Base-by-base conservation (phyloP, 2,888 invertebrate species). In the Bellardia pandia region DNA sequence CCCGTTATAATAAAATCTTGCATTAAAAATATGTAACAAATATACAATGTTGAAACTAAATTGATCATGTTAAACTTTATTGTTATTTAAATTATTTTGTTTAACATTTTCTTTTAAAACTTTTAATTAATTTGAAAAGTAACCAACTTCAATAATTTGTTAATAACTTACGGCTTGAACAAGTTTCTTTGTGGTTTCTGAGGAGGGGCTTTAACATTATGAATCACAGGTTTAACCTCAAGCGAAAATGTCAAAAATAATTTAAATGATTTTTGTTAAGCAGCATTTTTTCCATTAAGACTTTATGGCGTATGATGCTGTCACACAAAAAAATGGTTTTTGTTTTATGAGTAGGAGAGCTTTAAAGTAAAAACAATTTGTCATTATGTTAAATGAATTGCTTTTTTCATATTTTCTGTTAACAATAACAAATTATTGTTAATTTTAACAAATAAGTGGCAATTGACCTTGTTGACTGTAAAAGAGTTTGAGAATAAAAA, bases 401-500 rank as follows among this genome's bases (percentile, higher is more conserved):
- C 33, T 11, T 53, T 8, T 40, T 33, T 53, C 23, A 7, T 42
- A 30, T 9, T 56, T 74, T 33, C 48, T 9, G 14, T 42, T 72
- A 33, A 40, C 56, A 82, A 48, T 14, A 51, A 75, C 60, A 85
- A 76, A 81, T 77, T 37, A 48, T 77, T 68, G 77, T 74, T 86
- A 86, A 77, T 66, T 72, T 86, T 78, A 68, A 74, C 86, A 72
- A 60, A 71, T 72, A 81, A 80, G 58, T 77, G 81, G 60, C 60
- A 81, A 77, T 40, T 81, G 62, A 53, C 81, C 86, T 86, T 78
- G 77, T 74, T 58, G 68, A 74, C 62, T 51, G 51, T 53, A n/a
- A 74, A 16, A 16, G 14, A 37, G 30, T 30, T 30, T 58, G 16
- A 30, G n/a, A 30, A 30, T 4, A 7, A 45, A 45, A 58, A 33